Conservation (phyloP, 2,113 vertebrate genomes). For the Dunckerocampus dactyliophorus region DNA sequence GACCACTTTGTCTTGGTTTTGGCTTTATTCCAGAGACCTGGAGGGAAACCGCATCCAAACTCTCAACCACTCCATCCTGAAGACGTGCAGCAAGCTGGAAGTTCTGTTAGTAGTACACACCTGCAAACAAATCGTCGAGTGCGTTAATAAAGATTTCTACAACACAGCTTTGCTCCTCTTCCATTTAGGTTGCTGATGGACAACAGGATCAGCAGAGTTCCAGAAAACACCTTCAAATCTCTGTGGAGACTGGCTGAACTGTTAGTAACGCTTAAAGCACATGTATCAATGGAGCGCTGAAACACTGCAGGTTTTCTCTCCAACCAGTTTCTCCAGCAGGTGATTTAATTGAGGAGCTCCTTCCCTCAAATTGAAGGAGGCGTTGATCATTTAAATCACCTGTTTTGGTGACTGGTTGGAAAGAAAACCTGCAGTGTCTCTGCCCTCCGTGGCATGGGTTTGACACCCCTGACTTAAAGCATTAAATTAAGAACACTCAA, state of each 20-base stretch:
- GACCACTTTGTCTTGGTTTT: too few species aligned
- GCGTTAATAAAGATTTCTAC: background rate
- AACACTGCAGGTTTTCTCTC: too few species aligned
- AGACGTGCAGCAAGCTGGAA: conserved; percentile 68
- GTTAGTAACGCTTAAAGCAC: conserved; percentile 47
- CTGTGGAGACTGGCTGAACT: conserved; percentile 74
- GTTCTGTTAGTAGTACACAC: conserved; percentile 72
- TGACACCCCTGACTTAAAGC: too few species aligned
- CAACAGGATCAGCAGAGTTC: conserved; percentile 75
- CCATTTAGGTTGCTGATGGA: conserved; percentile 66
- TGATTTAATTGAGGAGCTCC: too few species aligned
- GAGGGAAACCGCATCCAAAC: conserved; percentile 74
- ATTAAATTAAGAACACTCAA: too few species aligned
- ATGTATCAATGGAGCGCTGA: too few species aligned
- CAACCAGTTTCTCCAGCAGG: too few species aligned
- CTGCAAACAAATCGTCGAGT: background rate
- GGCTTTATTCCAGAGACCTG: conserved; percentile 65
- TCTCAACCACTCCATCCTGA: conserved; percentile 72
- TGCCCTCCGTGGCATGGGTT: too few species aligned
- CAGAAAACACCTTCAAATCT: conserved; percentile 77
- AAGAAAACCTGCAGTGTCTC: too few species aligned
- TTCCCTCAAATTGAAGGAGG: too few species aligned
- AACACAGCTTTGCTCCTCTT: background rate
- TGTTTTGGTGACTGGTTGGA: too few species aligned
- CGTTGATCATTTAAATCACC: too few species aligned